Percentiles rank a stretch among this genome's conserved stretches.
These are phyloP conservation scores for Drosophila anomelani DNA, from an alignment of 2,888 invertebrate genomes.

Conservation along the genomic window DNA sequence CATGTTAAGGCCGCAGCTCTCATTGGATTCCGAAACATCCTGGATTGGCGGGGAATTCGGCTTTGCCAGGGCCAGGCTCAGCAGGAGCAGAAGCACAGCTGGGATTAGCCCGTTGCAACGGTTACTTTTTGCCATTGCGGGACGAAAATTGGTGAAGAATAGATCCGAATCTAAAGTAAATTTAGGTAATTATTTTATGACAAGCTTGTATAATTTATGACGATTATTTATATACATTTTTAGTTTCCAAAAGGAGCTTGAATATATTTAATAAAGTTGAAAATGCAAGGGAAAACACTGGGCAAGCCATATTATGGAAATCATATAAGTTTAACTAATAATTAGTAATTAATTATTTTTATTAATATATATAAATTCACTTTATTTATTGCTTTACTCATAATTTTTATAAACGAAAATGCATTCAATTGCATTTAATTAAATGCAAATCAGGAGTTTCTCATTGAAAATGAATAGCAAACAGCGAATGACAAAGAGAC, in stretches of 20 bases:
- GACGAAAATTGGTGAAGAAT: background rate
- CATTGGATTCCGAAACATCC: conserved; percentile 24
- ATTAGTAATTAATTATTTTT: no score
- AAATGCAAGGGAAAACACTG: no score
- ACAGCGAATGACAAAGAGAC: background rate
- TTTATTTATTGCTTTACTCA: background rate
- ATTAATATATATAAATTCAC: background rate
- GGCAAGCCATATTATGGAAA: no score
- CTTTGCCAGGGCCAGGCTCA: background rate
- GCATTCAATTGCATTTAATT: background rate
- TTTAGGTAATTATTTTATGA: no score
- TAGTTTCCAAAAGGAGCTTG: no score
- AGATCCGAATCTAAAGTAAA: no score
- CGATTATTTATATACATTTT: no score
- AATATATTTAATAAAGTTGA: no score
- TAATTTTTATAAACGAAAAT: background rate
- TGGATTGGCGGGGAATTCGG: background rate
- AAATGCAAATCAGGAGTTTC: conserved; percentile 5
- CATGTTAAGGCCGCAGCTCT: conserved; percentile 55
- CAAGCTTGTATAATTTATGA: no score
- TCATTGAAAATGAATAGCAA: background rate
- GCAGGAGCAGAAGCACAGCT: background rate
- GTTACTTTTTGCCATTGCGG: background rate
- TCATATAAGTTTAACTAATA: no score
- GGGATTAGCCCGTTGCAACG: background rate